Evolutionary conservation across 1,140 invertebrate genomes (phyloP).

Genomic region (Drosophila simulans): DNA sequence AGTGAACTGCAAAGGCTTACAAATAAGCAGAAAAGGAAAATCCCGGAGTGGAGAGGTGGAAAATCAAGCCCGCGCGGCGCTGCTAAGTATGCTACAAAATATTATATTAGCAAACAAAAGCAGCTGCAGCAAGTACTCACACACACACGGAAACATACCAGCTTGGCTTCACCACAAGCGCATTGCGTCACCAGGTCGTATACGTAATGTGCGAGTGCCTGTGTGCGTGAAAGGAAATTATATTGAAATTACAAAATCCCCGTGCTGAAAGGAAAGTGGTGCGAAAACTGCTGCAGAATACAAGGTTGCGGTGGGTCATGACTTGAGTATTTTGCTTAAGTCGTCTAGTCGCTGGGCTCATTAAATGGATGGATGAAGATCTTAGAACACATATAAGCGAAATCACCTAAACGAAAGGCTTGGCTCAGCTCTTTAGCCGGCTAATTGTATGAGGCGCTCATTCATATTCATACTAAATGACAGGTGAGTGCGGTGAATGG

Average conservation of each 20-base stretch:
- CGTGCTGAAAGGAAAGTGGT: slow-evolving; percentile 29
- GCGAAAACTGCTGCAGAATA: slow-evolving; percentile 18
- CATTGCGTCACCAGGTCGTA: slow-evolving; percentile 61
- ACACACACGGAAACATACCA: slow-evolving; percentile 11
- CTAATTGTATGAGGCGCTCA: neutral
- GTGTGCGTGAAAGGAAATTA: slow-evolving; percentile 62
- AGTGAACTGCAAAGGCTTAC: slow-evolving; percentile 61
- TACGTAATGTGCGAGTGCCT: slow-evolving; percentile 49
- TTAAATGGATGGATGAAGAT: slow-evolving; percentile 29
- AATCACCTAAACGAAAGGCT: slow-evolving; percentile 15
- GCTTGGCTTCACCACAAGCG: slow-evolving; percentile 49
- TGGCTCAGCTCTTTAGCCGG: slow-evolving; percentile 13
- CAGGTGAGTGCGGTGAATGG: neutral
- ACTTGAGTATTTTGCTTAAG: slow-evolving; percentile 23
- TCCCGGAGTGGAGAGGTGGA: neutral
- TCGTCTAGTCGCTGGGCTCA: slow-evolving; percentile 49
- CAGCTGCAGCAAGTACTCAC: slow-evolving; percentile 49
- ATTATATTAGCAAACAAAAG: slow-evolving; percentile 80
- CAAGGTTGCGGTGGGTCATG: slow-evolving; percentile 21
- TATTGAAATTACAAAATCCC: slow-evolving; percentile 74
- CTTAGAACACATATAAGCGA: slow-evolving; percentile 15
- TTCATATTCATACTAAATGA: neutral
- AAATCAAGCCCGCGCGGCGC: slow-evolving; percentile 24
- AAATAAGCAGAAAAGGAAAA: slow-evolving; percentile 48
- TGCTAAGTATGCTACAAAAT: slow-evolving; percentile 67